These are phyloP conservation scores for Paraescarpia echinospica DNA, from an alignment of 1,140 invertebrate species.

Conservation along the genomic window DNA sequence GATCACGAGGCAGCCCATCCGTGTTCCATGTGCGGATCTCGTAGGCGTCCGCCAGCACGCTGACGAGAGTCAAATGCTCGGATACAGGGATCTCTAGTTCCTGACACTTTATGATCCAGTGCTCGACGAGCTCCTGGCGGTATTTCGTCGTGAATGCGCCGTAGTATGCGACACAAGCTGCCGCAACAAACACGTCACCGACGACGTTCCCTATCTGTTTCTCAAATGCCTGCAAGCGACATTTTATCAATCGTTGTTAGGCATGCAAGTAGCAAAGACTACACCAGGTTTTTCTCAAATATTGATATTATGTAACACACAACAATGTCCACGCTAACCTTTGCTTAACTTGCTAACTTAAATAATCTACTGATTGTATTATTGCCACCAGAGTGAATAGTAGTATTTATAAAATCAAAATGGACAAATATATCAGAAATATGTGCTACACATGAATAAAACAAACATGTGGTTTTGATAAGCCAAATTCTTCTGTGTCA, in stretches of 20 bases:
- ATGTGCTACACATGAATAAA: no score
- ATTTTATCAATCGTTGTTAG: not conserved
- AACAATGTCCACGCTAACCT: no score
- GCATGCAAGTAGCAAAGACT: not conserved
- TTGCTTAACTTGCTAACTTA: not conserved
- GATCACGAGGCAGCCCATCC: conserved; percentile 69
- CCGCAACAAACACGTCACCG: conserved; percentile 59
- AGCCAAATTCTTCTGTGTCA: no score
- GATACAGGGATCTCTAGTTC: conserved; percentile 56
- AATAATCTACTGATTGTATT: not conserved
- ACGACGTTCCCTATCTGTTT: conserved; percentile 52
- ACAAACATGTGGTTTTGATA: no score
- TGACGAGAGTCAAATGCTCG: conserved; percentile 66
- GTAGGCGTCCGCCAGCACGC: conserved; percentile 79
- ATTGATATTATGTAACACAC: not conserved
- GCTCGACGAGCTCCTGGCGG: conserved; percentile 43
- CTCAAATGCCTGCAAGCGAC: conserved; percentile 49
- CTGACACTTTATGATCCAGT: conserved; percentile 45
- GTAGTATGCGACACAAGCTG: conserved; percentile 59
- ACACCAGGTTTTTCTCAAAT: no score
- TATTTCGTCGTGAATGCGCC: conserved; percentile 58
- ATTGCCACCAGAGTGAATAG: no score
- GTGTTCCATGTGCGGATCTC: conserved; percentile 83
- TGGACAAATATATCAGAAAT: no score
- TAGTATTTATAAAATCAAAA: no score